A percentile compares a stretch with the other conserved stretches of the same genome.
These are phyloP conservation scores for Hypercompe scribonia DNA, from an alignment of 2,888 invertebrate genomes.

Conservation along the genomic window DNA sequence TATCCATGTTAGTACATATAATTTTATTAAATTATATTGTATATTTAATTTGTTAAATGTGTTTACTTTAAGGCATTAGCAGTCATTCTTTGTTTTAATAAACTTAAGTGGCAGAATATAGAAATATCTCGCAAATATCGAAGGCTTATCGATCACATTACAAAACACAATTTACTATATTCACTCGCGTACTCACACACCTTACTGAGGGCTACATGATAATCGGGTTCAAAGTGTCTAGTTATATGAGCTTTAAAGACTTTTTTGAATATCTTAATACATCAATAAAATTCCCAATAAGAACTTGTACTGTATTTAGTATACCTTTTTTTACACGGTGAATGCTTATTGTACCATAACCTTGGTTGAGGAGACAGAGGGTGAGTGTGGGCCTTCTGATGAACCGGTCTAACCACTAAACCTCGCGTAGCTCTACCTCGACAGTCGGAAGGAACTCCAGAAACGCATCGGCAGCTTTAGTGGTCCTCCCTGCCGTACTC, in stretches of 20 bases:
- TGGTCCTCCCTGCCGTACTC: too few species aligned
- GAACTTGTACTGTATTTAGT: not conserved
- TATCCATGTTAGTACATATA: too few species aligned
- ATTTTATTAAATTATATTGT: too few species aligned
- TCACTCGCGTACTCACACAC: slow-evolving; percentile 25
- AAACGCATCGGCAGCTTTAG: too few species aligned
- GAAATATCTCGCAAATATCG: slow-evolving; percentile 4
- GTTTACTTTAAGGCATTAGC: not conserved
- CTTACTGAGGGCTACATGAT: slow-evolving; percentile 30
- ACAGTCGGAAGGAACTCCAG: too few species aligned
- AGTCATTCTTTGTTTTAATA: not conserved
- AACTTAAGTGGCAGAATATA: not conserved
- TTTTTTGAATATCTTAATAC: slow-evolving; percentile 6
- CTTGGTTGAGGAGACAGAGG: too few species aligned
- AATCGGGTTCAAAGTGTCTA: slow-evolving; percentile 30
- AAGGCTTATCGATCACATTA: slow-evolving; percentile 43
- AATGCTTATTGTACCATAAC: too few species aligned
- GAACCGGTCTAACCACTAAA: too few species aligned
- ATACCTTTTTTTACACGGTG: too few species aligned
- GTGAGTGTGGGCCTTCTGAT: too few species aligned
- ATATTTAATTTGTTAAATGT: too few species aligned
- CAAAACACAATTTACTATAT: slow-evolving; percentile 41
- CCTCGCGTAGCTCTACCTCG: too few species aligned
- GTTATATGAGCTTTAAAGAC: slow-evolving; percentile 29
- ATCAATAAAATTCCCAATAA: not conserved